These are phyloP conservation scores for Drosophila bifasciata DNA, from an alignment of 1,140 invertebrate genomes.

Conservation along the genomic window DNA sequence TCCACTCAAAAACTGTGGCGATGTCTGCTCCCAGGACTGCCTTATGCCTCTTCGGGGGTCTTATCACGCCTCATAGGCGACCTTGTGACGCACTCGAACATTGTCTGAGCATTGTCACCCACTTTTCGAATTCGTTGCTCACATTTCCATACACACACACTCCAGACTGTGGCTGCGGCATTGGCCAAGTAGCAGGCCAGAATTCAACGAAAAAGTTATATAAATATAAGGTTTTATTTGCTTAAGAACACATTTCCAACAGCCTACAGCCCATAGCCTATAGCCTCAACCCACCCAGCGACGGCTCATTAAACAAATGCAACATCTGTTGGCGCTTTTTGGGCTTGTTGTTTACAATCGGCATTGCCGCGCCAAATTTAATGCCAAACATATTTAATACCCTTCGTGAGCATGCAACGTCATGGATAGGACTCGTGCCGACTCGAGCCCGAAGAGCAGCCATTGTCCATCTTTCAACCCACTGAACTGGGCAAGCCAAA, in stretches of 20 bases:
- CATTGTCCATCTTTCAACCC: constrained; percentile 24
- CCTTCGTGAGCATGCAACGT: constrained; percentile 36
- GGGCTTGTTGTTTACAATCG: constrained; percentile 64
- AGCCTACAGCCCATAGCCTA: constrained; percentile 28
- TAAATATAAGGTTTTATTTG: constrained; percentile 63
- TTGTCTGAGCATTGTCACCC: constrained; percentile 34
- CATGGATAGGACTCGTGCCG: constrained; percentile 10
- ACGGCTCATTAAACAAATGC: constrained; percentile 67
- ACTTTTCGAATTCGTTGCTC: constrained; percentile 20
- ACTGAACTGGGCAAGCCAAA: constrained; percentile 19
- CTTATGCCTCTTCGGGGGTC: constrained; percentile 37
- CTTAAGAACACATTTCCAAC: constrained; percentile 58
- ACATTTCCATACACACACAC: constrained; percentile 18
- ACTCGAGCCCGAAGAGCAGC: background rate
- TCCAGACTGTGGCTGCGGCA: constrained; percentile 44
- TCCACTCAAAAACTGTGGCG: constrained; percentile 53
- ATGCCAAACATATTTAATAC: constrained; percentile 58
- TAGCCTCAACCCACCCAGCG: constrained; percentile 19
- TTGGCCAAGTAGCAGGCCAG: constrained; percentile 27
- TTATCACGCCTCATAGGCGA: constrained; percentile 38
- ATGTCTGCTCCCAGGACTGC: constrained; percentile 7
- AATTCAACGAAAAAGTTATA: constrained; percentile 56
- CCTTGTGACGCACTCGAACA: constrained; percentile 58
- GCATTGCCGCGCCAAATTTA: constrained; percentile 44
- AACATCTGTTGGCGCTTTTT: constrained; percentile 69